These are phyloP conservation scores for Epinephelus coioides DNA, from an alignment of 2,797 vertebrate genomes.

Conservation along the genomic window DNA sequence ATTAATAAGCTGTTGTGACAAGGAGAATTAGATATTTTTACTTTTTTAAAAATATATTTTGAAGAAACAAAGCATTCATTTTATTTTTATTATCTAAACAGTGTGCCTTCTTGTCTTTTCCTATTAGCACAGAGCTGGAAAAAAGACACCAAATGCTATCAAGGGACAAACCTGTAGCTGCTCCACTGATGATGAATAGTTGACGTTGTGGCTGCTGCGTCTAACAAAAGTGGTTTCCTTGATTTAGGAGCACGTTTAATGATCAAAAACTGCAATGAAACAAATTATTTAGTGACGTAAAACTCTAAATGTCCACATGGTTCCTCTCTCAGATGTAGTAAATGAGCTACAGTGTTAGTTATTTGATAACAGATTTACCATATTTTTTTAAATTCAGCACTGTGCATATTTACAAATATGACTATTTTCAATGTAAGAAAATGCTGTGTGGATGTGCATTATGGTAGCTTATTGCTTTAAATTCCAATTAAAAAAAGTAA, in stretches of 20 bases:
- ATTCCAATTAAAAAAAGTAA: constrained; percentile 77
- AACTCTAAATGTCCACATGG: constrained; percentile 34
- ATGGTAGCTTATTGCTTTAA: constrained; percentile 72
- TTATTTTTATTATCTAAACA: constrained; percentile 8
- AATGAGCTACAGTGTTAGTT: constrained; percentile 39
- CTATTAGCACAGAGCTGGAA: neutral
- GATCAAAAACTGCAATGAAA: constrained; percentile 16
- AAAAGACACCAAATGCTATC: neutral
- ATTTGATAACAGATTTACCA: constrained; percentile 52
- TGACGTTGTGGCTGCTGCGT: neutral
- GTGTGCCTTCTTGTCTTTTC: neutral
- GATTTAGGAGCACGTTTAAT: constrained; percentile 21
- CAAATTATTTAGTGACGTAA: constrained; percentile 11
- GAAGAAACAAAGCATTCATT: neutral
- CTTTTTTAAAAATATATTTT: neutral
- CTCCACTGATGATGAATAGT: neutral
- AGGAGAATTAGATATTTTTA: neutral
- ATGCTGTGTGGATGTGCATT: constrained; percentile 55
- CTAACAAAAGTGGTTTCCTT: neutral
- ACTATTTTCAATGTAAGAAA: constrained; percentile 56
- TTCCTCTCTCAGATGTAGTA: constrained; percentile 25
- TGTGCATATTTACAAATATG: constrained; percentile 54
- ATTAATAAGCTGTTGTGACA: constrained; percentile 1
- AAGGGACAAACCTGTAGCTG: constrained; percentile 9
- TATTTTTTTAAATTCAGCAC: neutral